A percentile compares a stretch with the other conserved stretches of the same genome.
These are phyloP conservation scores for Brachyptera risi DNA, from an alignment of 2,888 invertebrate species.

Conservation along the genomic window DNA sequence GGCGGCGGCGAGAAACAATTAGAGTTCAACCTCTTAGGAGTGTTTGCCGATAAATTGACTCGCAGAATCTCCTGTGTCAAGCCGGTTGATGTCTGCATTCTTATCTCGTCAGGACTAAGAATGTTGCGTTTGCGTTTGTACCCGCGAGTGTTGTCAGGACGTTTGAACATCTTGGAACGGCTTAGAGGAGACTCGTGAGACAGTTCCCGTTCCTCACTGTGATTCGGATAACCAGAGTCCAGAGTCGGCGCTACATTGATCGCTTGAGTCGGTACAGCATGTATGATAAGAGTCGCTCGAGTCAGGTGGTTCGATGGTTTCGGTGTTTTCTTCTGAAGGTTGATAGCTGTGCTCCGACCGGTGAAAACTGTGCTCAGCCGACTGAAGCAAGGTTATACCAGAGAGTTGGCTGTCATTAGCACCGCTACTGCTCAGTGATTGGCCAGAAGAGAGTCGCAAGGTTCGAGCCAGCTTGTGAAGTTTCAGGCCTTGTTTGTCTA, in stretches of 20 bases:
- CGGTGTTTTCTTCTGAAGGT: no score
- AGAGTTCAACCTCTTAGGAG: background rate
- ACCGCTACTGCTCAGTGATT: background rate
- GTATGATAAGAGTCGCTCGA: constrained; percentile 11
- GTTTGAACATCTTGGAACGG: constrained; percentile 10
- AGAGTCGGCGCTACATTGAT: background rate
- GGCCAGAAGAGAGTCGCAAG: background rate
- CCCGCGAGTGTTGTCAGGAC: background rate
- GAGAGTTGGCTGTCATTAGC: background rate
- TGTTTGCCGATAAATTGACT: constrained; percentile 11
- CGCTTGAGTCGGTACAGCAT: background rate
- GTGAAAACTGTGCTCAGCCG: background rate
- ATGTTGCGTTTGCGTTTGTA: constrained; percentile 15
- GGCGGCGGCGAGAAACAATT: background rate
- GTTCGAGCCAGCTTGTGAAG: background rate
- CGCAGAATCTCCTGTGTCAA: constrained; percentile 23
- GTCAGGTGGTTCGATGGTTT: no score
- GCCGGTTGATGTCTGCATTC: background rate
- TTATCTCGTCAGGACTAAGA: background rate
- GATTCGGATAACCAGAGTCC: constrained; percentile 11
- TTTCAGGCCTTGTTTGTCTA: no score
- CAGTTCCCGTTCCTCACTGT: background rate
- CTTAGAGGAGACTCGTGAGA: constrained; percentile 5
- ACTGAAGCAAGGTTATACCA: background rate
- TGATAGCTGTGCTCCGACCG: background rate